These are phyloP conservation scores for Lasiommata megera DNA, from an alignment of 2,888 invertebrate species.

Conservation along the genomic window DNA sequence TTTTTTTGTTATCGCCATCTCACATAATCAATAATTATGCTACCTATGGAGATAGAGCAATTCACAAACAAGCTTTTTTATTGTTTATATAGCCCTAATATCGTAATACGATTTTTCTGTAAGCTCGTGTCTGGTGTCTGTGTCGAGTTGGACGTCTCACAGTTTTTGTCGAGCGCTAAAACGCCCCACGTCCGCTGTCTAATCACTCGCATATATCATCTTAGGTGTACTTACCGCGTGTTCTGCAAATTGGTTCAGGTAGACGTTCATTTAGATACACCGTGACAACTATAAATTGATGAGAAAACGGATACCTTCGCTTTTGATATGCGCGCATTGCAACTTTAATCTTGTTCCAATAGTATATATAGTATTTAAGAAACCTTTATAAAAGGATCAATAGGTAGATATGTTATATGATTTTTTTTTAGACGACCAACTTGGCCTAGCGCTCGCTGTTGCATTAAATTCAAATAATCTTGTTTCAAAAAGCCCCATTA, in stretches of 20 bases:
- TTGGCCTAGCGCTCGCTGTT: too few relatives aligned
- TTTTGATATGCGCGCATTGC: not conserved
- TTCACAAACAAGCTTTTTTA: too few relatives aligned
- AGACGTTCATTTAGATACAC: constrained; percentile 22
- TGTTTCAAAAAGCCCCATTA: too few relatives aligned
- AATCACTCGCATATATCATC: constrained; percentile 35
- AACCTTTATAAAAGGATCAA: too few relatives aligned
- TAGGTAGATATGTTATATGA: too few relatives aligned
- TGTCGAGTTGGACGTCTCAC: constrained; percentile 9
- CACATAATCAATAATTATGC: too few relatives aligned
- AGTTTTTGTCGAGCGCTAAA: constrained; percentile 27
- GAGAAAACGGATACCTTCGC: not conserved
- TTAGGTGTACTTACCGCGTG: constrained; percentile 28
- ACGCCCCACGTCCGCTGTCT: constrained; percentile 33
- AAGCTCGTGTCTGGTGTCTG: constrained; percentile 15
- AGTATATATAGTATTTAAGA: constrained; percentile 22
- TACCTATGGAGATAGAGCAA: too few relatives aligned
- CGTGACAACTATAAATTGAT: constrained; percentile 12
- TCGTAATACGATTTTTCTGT: too few relatives aligned
- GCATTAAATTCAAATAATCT: too few relatives aligned
- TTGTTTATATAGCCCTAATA: too few relatives aligned
- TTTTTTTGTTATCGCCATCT: too few relatives aligned
- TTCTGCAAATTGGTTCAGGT: constrained; percentile 28
- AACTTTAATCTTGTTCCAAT: not conserved
- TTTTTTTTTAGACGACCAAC: too few relatives aligned